A percentile compares a stretch with the other conserved stretches of the same genome.
Conservation (phyloP, 2,797 vertebrate genomes). For the Xenops minutus region DNA sequence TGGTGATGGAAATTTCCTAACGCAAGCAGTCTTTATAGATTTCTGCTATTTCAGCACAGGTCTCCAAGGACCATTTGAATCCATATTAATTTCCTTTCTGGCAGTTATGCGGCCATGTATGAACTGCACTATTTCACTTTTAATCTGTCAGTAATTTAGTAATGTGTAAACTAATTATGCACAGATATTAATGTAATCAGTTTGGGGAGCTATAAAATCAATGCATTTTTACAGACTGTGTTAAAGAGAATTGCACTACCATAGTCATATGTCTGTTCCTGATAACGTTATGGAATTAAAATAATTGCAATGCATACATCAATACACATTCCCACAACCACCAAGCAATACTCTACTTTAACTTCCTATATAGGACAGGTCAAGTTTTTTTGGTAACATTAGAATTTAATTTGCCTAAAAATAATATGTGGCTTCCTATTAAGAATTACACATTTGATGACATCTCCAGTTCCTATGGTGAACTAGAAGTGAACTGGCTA, state of each 20-base stretch:
- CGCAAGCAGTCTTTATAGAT: constrained; percentile 91
- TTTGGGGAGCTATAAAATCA: constrained; percentile 94
- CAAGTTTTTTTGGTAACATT: neutral
- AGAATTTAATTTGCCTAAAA: neutral
- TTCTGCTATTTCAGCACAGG: constrained; percentile 81
- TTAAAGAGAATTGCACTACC: constrained; percentile 89
- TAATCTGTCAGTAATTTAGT: constrained; percentile 99
- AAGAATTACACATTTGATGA: neutral
- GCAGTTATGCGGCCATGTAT: constrained; percentile 95
- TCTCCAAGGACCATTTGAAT: constrained; percentile 98
- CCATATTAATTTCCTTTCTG: constrained; percentile 99
- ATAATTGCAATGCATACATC: constrained; percentile 79
- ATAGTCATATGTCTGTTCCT: constrained; percentile 87
- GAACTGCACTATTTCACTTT: constrained; percentile 98
- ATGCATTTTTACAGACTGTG: constrained; percentile 89
- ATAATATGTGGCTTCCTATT: neutral
- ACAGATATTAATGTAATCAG: constrained; percentile 98
- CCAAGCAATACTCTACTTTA: neutral
- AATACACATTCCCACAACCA: constrained; percentile 67
- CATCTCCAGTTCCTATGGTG: neutral
- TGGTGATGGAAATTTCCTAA: constrained; percentile 89
- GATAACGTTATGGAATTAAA: constrained; percentile 89
- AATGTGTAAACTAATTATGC: constrained; percentile 99
- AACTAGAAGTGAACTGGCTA: neutral
- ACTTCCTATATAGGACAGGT: neutral